phyloP scores from a whole-genome alignment of 2,888 invertebrate genomes.

The Stegana nigrithorax region DNA sequence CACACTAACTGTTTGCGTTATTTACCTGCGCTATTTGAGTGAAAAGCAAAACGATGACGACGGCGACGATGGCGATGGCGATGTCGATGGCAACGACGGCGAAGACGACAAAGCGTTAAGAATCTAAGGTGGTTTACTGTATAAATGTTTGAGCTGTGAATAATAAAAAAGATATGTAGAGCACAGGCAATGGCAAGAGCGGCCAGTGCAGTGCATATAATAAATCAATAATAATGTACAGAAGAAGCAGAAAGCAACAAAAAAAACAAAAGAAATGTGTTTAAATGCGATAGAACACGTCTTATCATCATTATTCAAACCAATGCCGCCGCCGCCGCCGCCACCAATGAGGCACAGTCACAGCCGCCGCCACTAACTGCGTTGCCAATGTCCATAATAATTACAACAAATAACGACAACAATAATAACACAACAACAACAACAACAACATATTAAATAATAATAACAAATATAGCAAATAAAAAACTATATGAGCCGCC shows the following conservation, averaged over 20 bases:
- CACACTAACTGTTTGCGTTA: constrained; percentile 5
- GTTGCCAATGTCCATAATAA: constrained; percentile 32
- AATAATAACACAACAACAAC: too few species aligned
- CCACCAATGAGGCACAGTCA: constrained; percentile 2
- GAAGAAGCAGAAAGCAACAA: constrained; percentile 35
- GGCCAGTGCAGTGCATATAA: constrained; percentile 40
- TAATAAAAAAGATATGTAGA: too few species aligned
- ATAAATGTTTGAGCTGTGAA: too few species aligned
- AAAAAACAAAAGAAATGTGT: constrained; percentile 21
- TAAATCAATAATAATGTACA: constrained; percentile 58
- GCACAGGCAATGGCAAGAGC: too few species aligned
- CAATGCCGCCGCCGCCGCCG: constrained; percentile 49
- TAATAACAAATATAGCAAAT: constrained; percentile 57
- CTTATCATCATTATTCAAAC: constrained; percentile 59
- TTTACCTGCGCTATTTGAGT: constrained; percentile 12
- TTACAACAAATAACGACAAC: too few species aligned
- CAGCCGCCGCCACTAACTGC: neutral
- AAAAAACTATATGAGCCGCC: too few species aligned
- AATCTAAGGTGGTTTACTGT: constrained; percentile 43
- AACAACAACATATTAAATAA: constrained; percentile 40
- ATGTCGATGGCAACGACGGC: neutral
- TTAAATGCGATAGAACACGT: constrained; percentile 24
- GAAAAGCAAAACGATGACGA: constrained; percentile 10
- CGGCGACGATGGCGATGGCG: neutral
- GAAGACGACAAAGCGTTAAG: constrained; percentile 56